phyloP scores from a whole-genome alignment of 2,797 vertebrate species.

The Phaenicophaeus curvirostris region DNA sequence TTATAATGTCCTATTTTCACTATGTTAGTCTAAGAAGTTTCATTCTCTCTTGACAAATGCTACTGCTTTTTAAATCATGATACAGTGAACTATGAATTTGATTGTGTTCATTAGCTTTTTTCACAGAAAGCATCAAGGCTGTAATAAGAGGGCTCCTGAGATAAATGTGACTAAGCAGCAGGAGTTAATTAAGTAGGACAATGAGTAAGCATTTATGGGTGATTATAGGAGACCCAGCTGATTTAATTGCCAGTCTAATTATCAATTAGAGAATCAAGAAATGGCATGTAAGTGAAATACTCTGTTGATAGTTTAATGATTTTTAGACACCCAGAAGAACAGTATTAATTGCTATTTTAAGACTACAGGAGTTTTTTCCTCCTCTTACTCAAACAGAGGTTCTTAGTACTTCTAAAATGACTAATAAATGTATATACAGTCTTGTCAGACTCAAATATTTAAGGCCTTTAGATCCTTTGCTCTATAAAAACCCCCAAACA shows the following conservation, averaged over 20 bases:
- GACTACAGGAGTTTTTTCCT: background rate
- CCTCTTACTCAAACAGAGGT: background rate
- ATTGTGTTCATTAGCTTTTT: slow-evolving; percentile 18
- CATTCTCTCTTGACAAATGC: background rate
- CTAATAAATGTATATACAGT: background rate
- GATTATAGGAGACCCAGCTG: background rate
- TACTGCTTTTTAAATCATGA: background rate
- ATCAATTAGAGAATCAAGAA: slow-evolving; percentile 37
- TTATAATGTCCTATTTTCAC: background rate
- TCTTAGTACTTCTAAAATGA: background rate
- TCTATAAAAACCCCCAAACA: background rate
- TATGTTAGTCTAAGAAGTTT: background rate
- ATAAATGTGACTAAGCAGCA: slow-evolving; percentile 40
- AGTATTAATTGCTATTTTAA: slow-evolving; percentile 23
- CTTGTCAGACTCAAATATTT: background rate
- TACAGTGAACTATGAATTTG: background rate
- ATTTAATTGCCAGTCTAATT: slow-evolving; percentile 42
- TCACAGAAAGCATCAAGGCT: slow-evolving; percentile 6
- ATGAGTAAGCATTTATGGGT: slow-evolving; percentile 59
- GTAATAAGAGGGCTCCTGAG: background rate
- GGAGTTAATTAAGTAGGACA: slow-evolving; percentile 57
- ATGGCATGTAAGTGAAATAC: slow-evolving; percentile 4
- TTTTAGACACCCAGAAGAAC: background rate
- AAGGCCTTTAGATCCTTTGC: background rate
- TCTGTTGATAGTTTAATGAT: background rate